These are phyloP conservation scores for Asteroscopus sphinx DNA, from an alignment of 2,888 invertebrate species.

Conservation along the genomic window DNA sequence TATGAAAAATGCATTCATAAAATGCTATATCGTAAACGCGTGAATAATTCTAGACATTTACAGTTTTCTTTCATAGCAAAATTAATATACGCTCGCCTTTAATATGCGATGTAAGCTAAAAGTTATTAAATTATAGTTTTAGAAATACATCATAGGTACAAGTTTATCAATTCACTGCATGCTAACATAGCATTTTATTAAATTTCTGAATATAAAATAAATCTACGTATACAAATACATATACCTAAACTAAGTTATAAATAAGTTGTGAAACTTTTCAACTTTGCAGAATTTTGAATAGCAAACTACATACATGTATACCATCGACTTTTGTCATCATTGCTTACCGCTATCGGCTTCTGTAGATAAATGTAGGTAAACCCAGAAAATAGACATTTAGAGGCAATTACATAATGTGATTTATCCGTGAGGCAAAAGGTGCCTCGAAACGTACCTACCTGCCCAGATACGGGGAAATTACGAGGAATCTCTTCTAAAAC, in stretches of 20 bases:
- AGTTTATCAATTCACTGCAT: constrained; percentile 29
- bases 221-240: too few relatives aligned
- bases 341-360: too few relatives aligned
- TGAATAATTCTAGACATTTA: constrained; percentile 18
- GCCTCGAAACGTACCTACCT: too few relatives aligned
- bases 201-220: constrained; percentile 21
- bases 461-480: constrained; percentile 1
- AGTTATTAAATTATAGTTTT: constrained; percentile 30
- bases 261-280: constrained; percentile 7
- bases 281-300: background rate
- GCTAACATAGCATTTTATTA: constrained; percentile 26
- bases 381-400: too few relatives aligned
- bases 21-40: constrained; percentile 18
- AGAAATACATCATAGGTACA: constrained; percentile 18
- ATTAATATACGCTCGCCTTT: constrained; percentile 1
- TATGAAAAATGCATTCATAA: constrained; percentile 27
- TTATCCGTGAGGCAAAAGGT: too few relatives aligned
- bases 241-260: constrained; percentile 6
- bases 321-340: too few relatives aligned
- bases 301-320: too few relatives aligned
- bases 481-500: constrained; percentile 8
- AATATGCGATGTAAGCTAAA: constrained; percentile 12
- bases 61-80: constrained; percentile 20
- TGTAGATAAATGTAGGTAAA: too few relatives aligned
- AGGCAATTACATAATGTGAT: too few relatives aligned